phyloP scores from a whole-genome alignment of 2,113 vertebrate species.

The Melierax canorus region DNA sequence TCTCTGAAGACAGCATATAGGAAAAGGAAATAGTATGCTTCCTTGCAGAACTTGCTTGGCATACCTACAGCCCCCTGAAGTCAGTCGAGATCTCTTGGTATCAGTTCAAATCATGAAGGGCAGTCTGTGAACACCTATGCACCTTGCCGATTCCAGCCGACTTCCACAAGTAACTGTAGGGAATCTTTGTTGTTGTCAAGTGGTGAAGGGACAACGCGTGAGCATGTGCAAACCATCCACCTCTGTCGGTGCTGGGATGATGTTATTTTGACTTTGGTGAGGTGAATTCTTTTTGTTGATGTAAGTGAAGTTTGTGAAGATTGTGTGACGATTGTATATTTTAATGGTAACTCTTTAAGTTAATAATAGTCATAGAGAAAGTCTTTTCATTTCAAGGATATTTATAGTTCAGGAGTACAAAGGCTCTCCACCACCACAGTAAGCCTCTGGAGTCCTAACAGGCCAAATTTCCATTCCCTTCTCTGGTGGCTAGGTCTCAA shows the following conservation, averaged over 20 bases:
- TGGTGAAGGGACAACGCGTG: not conserved
- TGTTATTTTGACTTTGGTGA: not conserved
- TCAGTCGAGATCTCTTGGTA: not conserved
- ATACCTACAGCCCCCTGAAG: not conserved
- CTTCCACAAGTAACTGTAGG: not conserved
- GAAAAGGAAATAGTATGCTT: not conserved
- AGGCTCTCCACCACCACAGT: not conserved
- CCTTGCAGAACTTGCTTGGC: not conserved
- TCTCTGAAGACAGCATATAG: not conserved
- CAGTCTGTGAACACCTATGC: not conserved
- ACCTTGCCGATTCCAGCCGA: not conserved
- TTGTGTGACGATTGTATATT: not conserved
- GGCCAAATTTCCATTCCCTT: not conserved
- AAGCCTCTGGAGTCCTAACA: not conserved
- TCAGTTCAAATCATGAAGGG: not conserved
- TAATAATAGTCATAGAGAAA: not conserved
- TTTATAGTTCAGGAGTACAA: not conserved
- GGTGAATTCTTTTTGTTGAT: not conserved
- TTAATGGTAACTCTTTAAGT: not conserved
- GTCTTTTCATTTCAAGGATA: not conserved
- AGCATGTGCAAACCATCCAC: fast-evolving
- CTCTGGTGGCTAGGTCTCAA: not conserved
- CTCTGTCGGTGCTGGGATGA: not conserved
- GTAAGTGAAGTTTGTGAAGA: not conserved
- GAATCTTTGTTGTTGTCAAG: not conserved